Percentiles rank a stretch among this genome's conserved stretches.
These are phyloP conservation scores for Polyodon spathula DNA, from an alignment of 2,113 vertebrate species.

Conservation along the genomic window DNA sequence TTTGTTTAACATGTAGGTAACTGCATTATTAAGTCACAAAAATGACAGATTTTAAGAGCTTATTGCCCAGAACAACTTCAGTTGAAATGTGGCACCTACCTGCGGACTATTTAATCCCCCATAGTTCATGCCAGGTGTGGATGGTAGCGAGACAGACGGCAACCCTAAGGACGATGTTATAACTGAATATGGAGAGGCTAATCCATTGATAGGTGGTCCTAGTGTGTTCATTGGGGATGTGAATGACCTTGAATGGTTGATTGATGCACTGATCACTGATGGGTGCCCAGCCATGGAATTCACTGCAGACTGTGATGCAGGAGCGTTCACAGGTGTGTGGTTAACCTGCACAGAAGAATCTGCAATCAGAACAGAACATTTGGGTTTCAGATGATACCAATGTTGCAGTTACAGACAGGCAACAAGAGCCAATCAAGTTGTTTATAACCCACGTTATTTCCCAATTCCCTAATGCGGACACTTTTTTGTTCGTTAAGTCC, in stretches of 20 bases:
- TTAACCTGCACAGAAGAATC: conserved; percentile 44
- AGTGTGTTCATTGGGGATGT: conserved; percentile 47
- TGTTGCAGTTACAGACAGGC: no score
- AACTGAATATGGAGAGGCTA: conserved; percentile 61
- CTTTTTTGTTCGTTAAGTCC: no score
- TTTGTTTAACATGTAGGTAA: no score
- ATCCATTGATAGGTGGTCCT: conserved; percentile 53
- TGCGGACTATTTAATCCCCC: conserved; percentile 53
- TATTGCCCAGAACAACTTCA: no score
- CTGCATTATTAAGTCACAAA: no score
- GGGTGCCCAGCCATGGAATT: conserved; percentile 57
- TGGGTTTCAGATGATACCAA: neutral
- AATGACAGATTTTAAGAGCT: no score
- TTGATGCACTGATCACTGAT: conserved; percentile 52
- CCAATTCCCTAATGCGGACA: no score
- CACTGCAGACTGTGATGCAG: conserved; percentile 46
- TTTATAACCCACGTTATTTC: no score
- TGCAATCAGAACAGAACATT: conserved; percentile 22
- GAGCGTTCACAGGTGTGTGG: conserved; percentile 37
- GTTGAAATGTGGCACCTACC: conserved; percentile 33
- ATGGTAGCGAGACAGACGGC: conserved; percentile 47
- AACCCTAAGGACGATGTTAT: conserved; percentile 60
- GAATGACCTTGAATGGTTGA: conserved; percentile 41
- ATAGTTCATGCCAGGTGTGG: conserved; percentile 53
- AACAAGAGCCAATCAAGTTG: no score